These are phyloP conservation scores for Drosophila sulfurigaster DNA, from an alignment of 1,140 invertebrate genomes.

Conservation along the genomic window DNA sequence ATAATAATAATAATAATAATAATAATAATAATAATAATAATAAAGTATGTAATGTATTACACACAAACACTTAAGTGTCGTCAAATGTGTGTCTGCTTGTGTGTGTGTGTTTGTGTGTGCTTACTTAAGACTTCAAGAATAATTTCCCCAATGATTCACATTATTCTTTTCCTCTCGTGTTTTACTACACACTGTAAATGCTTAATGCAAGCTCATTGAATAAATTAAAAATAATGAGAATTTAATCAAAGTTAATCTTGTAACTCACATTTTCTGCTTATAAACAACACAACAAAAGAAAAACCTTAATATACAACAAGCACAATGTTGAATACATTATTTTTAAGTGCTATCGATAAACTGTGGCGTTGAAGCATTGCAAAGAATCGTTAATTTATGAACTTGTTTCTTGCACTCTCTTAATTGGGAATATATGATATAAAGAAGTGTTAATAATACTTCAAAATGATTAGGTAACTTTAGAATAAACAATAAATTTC, in stretches of 20 bases:
- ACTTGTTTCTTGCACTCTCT: not conserved
- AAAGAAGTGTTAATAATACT: too few species aligned
- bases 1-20: not conserved
- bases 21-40: conserved; percentile 17
- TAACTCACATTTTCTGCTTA: not conserved
- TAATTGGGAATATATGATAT: too few species aligned
- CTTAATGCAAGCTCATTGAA: conserved; percentile 1
- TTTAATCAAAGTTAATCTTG: conserved; percentile 4
- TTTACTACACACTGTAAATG: not conserved
- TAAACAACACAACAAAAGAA: not conserved
- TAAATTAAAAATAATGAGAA: conserved; percentile 5
- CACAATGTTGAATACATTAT: not conserved
- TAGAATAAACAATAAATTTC: too few species aligned
- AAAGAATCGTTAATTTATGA: not conserved
- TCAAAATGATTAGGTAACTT: too few species aligned
- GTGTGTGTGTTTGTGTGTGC: not conserved
- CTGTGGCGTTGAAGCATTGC: not conserved
- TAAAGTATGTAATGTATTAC: conserved; percentile 3
- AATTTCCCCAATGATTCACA: conserved; percentile 5
- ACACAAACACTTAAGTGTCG: not conserved
- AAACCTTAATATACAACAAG: not conserved
- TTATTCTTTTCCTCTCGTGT: not conserved
- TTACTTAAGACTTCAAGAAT: conserved; percentile 1
- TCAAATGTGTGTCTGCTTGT: too few species aligned
- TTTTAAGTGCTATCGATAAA: not conserved